Evolutionary conservation across 2,797 vertebrate genomes (phyloP), one percentile per base, ranked within the genome.

Genomic region (Triplophysa bombifrons): DNA sequence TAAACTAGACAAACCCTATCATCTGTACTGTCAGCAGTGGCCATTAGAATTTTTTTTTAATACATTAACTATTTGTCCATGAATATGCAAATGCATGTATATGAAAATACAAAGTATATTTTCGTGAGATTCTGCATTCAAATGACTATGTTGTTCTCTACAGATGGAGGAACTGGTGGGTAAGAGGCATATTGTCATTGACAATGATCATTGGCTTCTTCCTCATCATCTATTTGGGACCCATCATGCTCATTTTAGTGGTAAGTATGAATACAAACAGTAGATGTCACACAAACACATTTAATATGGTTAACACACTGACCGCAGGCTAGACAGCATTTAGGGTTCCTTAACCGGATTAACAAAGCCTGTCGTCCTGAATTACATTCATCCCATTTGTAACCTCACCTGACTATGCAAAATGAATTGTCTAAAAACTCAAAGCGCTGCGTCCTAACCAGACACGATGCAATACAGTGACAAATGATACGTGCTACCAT

Each of bases 81-180:
- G 13, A 48, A 48, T 48, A 48, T 17, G 4, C 55, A 56, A 38
- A 38, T 38, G 34, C 7, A 38, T 38, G 34, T 1, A 38, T 8
- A 38, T 38, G 5, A 38, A 38, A 38, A 38, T 7, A 38, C 22
- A 44, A 46, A 27, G 41, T 25, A 9, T 46, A 7, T 16, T 27
- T 4, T 58, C 12, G 53, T 53, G 60, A 25, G 7, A 16, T 74
- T 63, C 8, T 25, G 38, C 14, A 7, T 53, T 34, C 48, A 34
- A 17, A 60, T 60, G 10, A 11, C 2, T 79, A 48, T 60, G 14
- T 46, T 55, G 7, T 34, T 81, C 27, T 13, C 83, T 88, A 75
- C 88, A 99, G 98, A 88, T 99, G 98, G 97, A 99, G 97, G 90
- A 99, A 99, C 84, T 99, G 97, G 95, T 98, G 96, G 97, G 96